Conservation (phyloP, 2,888 invertebrate species). For the Biston stratarius region DNA sequence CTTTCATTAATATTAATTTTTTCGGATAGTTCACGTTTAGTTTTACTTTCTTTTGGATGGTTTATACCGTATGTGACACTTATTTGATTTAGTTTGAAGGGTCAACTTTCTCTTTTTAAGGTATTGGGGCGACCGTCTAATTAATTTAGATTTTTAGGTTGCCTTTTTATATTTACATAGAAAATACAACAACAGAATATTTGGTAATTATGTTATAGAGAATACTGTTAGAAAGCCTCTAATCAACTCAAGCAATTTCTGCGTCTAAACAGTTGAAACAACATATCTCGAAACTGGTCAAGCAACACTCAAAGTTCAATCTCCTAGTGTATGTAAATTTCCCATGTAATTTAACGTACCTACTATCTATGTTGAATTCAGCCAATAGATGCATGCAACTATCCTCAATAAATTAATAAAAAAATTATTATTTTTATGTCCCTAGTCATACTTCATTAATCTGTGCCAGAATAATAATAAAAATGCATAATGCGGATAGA, state of each 20-base stretch:
- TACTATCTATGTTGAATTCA: constrained; percentile 22
- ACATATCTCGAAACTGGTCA: constrained; percentile 28
- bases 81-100: constrained; percentile 34
- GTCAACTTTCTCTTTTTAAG: constrained; percentile 38
- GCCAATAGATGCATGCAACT: constrained; percentile 17
- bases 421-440: no score
- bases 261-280: constrained; percentile 14
- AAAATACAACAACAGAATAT: neutral
- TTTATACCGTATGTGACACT: constrained; percentile 60
- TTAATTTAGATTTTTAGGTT: neutral
- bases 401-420: neutral
- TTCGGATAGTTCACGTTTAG: constrained; percentile 62
- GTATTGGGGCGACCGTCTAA: constrained; percentile 10
- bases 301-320: constrained; percentile 28
- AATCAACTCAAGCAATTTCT: constrained; percentile 16
- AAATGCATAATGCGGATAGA: no score
- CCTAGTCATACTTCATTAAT: no score
- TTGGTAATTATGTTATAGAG: constrained; percentile 10
- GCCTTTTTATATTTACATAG: neutral
- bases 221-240: constrained; percentile 29
- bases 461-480: no score
- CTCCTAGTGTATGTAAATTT: constrained; percentile 31
- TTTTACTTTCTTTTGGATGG: constrained; percentile 62
- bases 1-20: constrained; percentile 78
- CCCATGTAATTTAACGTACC: constrained; percentile 21